phyloP scores from a whole-genome alignment of 1,140 invertebrate species.

The Agrypnia vestita region DNA sequence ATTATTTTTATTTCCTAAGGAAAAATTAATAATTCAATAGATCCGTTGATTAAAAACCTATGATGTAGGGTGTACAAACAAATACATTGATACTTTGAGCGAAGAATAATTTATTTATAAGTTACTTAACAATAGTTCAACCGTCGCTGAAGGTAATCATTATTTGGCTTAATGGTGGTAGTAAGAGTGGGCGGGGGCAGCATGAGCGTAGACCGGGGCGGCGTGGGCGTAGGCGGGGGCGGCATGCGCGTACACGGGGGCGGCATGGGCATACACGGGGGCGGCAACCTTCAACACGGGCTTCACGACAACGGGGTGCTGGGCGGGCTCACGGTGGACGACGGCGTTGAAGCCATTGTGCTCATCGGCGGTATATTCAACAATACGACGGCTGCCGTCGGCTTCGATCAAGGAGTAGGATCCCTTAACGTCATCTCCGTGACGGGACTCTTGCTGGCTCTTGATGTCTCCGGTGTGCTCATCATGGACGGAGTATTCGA shows the following conservation, averaged over 20 bases:
- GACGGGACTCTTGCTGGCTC: conserved; percentile 74
- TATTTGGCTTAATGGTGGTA: conserved; percentile 33
- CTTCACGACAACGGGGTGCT: conserved; percentile 63
- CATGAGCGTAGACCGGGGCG: conserved; percentile 51
- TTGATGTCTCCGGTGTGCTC: conserved; percentile 76
- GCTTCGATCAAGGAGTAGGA: conserved; percentile 76
- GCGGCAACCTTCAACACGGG: conserved; percentile 66
- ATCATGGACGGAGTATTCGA: conserved; percentile 73
- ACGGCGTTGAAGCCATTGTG: conserved; percentile 82
- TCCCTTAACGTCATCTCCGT: conserved; percentile 76
- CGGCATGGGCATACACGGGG: conserved; percentile 64
- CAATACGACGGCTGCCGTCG: conserved; percentile 80
- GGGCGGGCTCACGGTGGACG: conserved; percentile 74
- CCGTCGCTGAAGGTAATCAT: background rate
- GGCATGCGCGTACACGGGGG: conserved; percentile 52
- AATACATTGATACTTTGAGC: background rate
- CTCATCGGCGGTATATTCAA: conserved; percentile 82
- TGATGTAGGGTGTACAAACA: too few relatives aligned
- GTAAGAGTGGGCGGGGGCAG: conserved; percentile 47
- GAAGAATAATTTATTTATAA: conserved; percentile 21
- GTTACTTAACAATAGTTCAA: conserved; percentile 12
- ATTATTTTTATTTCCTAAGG: too few relatives aligned
- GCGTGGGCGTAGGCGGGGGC: conserved; percentile 44
- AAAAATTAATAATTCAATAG: too few relatives aligned
- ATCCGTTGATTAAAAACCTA: too few relatives aligned